Evolutionary conservation across 2,888 invertebrate genomes (phyloP).

Genomic region (Cenopis cana): DNA sequence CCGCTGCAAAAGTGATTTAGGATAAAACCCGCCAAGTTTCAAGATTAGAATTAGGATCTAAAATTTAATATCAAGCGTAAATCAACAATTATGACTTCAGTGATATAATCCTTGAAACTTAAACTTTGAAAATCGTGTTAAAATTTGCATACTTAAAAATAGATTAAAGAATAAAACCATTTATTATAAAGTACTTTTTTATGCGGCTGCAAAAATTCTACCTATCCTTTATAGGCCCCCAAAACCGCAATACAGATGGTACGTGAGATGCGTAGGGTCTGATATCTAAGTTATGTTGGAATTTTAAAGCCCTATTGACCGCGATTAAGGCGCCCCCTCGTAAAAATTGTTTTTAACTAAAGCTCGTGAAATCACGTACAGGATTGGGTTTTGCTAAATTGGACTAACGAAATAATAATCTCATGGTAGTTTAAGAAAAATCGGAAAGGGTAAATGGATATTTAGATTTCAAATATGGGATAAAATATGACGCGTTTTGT

Average conservation of each 20-base stretch:
- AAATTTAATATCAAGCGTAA: slow-evolving; percentile 30
- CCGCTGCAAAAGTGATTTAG: neutral
- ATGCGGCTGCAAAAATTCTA: slow-evolving; percentile 57
- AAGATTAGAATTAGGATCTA: slow-evolving; percentile 7
- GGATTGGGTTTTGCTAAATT: slow-evolving; percentile 31
- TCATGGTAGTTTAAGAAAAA: neutral
- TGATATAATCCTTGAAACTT: slow-evolving; percentile 28
- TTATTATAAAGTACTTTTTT: slow-evolving; percentile 37
- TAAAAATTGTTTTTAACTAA: slow-evolving; percentile 56
- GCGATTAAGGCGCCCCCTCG: slow-evolving; percentile 56
- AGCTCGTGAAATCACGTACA: slow-evolving; percentile 31
- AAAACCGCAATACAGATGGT: slow-evolving; percentile 78
- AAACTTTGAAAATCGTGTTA: slow-evolving; percentile 30
- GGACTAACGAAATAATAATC: slow-evolving; percentile 25
- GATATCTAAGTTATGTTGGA: slow-evolving; percentile 71
- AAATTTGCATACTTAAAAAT: slow-evolving; percentile 36
- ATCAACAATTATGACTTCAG: slow-evolving; percentile 24
- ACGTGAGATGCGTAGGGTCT: slow-evolving; percentile 75
- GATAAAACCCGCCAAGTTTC: slow-evolving; percentile 5
- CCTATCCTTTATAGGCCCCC: slow-evolving; percentile 63
- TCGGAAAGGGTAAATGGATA: too few species aligned
- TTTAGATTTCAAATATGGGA: neutral
- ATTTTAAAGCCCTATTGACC: slow-evolving; percentile 69
- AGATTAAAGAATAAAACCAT: slow-evolving; percentile 29
- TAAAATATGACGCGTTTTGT: neutral